These are phyloP conservation scores for Cephus rjabovi DNA, from an alignment of 2,888 invertebrate species.

Conservation along the genomic window DNA sequence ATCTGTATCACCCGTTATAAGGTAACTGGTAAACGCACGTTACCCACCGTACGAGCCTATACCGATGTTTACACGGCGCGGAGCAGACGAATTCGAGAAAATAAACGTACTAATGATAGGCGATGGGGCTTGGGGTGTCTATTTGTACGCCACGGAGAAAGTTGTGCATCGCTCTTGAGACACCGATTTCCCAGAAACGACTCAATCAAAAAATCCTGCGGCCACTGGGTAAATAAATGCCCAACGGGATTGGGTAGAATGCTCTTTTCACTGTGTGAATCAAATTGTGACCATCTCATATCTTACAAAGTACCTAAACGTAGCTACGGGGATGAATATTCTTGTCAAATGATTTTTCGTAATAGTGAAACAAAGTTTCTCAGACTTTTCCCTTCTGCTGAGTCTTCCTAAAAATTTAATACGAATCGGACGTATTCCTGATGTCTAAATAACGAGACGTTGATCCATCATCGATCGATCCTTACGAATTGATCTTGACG, in stretches of 20 bases:
- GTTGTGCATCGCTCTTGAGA: constrained; percentile 5
- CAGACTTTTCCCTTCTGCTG: background rate
- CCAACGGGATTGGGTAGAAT: background rate
- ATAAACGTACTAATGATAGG: constrained; percentile 6
- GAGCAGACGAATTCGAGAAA: background rate
- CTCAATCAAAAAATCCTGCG: constrained; percentile 8
- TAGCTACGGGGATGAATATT: background rate
- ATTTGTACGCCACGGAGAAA: constrained; percentile 5
- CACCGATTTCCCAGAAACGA: constrained; percentile 8
- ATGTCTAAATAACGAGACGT: background rate
- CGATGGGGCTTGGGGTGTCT: background rate
- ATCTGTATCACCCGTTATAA: background rate
- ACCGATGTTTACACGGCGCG: constrained; percentile 3
- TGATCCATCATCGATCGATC: background rate
- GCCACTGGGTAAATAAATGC: background rate
- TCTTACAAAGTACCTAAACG: background rate
- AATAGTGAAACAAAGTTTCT: background rate
- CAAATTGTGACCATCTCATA: background rate
- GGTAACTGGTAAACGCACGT: background rate
- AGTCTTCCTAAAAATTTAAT: background rate
- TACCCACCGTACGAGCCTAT: background rate
- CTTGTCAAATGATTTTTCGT: background rate
- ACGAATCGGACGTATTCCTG: background rate
- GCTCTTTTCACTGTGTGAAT: background rate
- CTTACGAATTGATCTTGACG: background rate